Evolutionary conservation across 2,797 vertebrate species (phyloP), one percentile per base, ranked within the genome.

Genomic region (Macropus fuliginosus): DNA sequence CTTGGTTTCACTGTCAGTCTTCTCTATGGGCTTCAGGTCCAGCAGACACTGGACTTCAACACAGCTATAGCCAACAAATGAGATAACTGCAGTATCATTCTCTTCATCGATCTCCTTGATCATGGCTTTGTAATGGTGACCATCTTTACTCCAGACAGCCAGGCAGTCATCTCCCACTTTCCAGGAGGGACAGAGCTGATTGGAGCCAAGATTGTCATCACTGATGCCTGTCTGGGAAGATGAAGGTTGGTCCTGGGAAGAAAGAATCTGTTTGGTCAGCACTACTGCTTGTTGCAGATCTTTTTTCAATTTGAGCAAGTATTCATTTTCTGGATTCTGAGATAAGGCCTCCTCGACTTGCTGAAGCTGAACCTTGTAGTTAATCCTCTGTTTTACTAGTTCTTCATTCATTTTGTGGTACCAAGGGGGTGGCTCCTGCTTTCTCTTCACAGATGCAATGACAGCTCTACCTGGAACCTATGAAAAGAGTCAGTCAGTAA

Each of bases 81-180:
- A 99, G 97, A 99, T 98, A 0, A 99, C 99, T 91, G 99, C 99
- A 0, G 99, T 99, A 96, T 99, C 98, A 0, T 99, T 99, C 94
- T 99, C 99, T 96, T 99, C 99, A 97, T 99, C 99, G 98, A 99
- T 99, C 99, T 99, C 99, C 98, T 99, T 99, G 97, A 99, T 99
- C 98, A 99, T 99, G 74, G 99, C 99, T 98, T 99, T 99, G 8
- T 99, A 99, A 98, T 99, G 99, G 99, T 99, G 99, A 99, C 99
- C 99, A 55, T 99, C 99, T 97, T 99, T 98, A 98, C 98, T 99
- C 99, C 99, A 99, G 96, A 99, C 96, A 11, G 99, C 99, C 99
- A 99, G 98, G 98, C 99, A 99, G 94, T 98, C 99, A 94, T 99
- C 99, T 93, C 99, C 99, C 92, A 99, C 99, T 98, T 99, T 99